Evolutionary conservation across 1,140 invertebrate species (phyloP).

Genomic region (Drosophila azteca): DNA sequence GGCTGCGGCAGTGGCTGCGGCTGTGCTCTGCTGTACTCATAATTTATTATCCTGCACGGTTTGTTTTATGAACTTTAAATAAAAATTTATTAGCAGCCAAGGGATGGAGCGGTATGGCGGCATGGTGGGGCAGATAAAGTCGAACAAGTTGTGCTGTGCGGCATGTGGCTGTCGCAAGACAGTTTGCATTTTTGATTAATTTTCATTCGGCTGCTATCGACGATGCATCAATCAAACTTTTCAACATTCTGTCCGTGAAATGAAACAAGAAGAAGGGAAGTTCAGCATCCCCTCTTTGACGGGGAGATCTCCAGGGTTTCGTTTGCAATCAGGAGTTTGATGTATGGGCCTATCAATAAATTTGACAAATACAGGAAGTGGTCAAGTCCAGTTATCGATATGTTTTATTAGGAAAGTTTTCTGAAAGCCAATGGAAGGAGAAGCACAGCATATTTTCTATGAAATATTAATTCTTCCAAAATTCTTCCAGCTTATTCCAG

Average conservation of each 20-base stretch:
- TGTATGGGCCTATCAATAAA: constrained; percentile 49
- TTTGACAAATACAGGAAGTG: constrained; percentile 36
- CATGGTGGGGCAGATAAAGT: constrained; percentile 33
- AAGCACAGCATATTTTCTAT: too few species aligned
- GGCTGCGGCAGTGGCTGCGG: too few species aligned
- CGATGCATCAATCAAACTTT: constrained; percentile 63
- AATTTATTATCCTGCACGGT: constrained; percentile 71
- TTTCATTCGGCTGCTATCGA: constrained; percentile 45
- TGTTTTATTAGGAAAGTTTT: background rate
- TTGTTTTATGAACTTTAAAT: constrained; percentile 77
- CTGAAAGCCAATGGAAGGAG: background rate
- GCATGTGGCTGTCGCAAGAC: constrained; percentile 56
- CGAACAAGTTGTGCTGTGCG: constrained; percentile 45
- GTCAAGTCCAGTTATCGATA: constrained; percentile 30
- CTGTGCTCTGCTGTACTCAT: constrained; percentile 39
- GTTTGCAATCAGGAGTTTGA: constrained; percentile 10
- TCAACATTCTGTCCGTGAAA: constrained; percentile 51
- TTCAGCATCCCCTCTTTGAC: background rate
- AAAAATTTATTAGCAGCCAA: constrained; percentile 67
- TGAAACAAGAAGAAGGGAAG: constrained; percentile 21
- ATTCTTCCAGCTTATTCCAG: too few species aligned
- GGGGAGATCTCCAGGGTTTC: background rate
- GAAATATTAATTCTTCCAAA: too few species aligned
- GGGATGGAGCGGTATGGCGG: constrained; percentile 1
- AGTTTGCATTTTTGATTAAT: constrained; percentile 63